These are phyloP conservation scores for Leptinotarsa texana DNA, from an alignment of 1,140 invertebrate species.

Conservation along the genomic window DNA sequence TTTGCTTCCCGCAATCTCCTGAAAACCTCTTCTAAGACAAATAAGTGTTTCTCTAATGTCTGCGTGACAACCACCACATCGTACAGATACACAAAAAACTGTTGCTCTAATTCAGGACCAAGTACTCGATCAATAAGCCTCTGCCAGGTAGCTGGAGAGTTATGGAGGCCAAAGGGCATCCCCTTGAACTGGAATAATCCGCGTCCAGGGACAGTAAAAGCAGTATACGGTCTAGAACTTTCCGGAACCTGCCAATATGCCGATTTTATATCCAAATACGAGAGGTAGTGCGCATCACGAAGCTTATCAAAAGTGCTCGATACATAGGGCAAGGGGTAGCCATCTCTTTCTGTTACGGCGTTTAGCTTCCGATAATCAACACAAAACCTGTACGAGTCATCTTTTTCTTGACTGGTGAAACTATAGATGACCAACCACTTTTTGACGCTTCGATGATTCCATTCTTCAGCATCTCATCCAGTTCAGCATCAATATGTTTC, in stretches of 20 bases:
- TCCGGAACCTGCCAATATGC: conserved; percentile 51
- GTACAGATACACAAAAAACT: conserved; percentile 47
- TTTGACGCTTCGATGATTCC: conserved; percentile 32
- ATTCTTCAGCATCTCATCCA: conserved; percentile 32
- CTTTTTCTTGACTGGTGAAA: conserved; percentile 31
- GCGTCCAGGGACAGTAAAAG: conserved; percentile 51
- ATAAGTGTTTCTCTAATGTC: no score
- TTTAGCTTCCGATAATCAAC: conserved; percentile 35
- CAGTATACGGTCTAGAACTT: conserved; percentile 35
- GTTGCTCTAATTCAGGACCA: conserved; percentile 37
- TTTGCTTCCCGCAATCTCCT: no score
- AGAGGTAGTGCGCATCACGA: conserved; percentile 45
- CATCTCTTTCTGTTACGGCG: conserved; percentile 14
- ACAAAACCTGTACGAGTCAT: conserved; percentile 23
- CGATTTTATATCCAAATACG: conserved; percentile 46
- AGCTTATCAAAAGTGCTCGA: conserved; percentile 41
- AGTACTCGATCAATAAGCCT: conserved; percentile 47
- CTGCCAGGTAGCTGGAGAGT: conserved; percentile 22
- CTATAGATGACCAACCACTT: conserved; percentile 38
- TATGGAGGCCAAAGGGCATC: neutral
- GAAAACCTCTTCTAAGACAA: no score
- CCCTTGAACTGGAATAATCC: conserved; percentile 48
- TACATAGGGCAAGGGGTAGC: neutral
- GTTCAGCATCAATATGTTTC: conserved; percentile 35
- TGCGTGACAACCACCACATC: conserved; percentile 41